These are phyloP conservation scores for Bombycilla garrulus DNA, from an alignment of 2,113 vertebrate genomes.

Conservation along the genomic window DNA sequence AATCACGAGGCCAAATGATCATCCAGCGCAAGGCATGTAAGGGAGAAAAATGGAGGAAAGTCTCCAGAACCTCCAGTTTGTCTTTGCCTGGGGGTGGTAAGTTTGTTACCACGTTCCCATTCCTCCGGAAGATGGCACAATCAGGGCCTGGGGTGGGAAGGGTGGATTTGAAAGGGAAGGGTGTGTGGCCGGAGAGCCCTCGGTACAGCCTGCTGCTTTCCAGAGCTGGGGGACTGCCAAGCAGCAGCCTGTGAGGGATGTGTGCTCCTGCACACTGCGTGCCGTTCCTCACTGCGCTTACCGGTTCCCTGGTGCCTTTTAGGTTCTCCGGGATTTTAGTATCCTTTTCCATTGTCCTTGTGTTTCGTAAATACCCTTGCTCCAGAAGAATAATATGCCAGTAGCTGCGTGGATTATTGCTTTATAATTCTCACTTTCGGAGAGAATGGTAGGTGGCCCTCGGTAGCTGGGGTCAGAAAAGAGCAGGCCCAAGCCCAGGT, in stretches of 20 bases:
- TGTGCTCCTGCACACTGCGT: rapidly evolving
- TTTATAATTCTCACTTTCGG: not conserved
- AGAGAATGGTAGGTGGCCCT: not conserved
- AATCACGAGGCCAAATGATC: slow-evolving; percentile 1
- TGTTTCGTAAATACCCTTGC: not conserved
- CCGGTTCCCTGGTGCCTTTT: not conserved
- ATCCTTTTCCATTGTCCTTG: not conserved
- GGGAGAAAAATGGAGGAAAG: not conserved
- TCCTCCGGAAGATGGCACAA: not conserved
- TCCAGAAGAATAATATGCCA: not conserved
- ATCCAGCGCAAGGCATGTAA: not conserved
- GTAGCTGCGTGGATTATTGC: not conserved
- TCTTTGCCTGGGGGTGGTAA: not conserved
- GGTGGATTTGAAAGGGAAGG: not conserved
- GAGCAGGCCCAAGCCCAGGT: not conserved
- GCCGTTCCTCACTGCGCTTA: rapidly evolving
- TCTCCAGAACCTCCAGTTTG: not conserved
- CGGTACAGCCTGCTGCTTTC: not conserved
- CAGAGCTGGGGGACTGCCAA: not conserved
- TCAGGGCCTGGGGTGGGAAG: not conserved
- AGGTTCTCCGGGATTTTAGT: not conserved
- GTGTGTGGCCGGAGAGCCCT: not conserved
- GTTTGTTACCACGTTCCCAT: not conserved
- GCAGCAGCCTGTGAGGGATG: not conserved
- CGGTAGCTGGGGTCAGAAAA: not conserved